These are phyloP conservation scores for Brachymystax lenok DNA, from an alignment of 2,797 vertebrate species.

Conservation along the genomic window DNA sequence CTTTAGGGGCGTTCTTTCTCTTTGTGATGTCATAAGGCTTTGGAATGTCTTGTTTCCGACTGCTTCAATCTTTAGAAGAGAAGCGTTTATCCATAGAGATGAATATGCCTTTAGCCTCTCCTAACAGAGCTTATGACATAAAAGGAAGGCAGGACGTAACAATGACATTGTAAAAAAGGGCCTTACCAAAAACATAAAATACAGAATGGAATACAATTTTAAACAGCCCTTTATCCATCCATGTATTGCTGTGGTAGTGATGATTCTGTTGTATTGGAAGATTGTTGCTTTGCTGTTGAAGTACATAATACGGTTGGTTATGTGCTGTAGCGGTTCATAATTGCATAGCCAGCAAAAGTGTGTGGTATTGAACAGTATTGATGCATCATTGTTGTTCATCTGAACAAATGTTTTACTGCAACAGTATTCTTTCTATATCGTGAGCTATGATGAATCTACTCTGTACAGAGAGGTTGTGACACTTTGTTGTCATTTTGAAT, in stretches of 20 bases:
- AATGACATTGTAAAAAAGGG: not conserved
- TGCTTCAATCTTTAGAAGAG: not conserved
- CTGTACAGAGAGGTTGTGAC: not conserved
- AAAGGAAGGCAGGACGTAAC: not conserved
- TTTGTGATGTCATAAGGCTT: constrained; percentile 4
- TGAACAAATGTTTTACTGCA: not conserved
- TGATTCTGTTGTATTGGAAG: too few relatives aligned
- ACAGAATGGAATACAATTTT: not conserved
- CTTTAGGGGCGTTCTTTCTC: not conserved
- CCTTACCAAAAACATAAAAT: not conserved
- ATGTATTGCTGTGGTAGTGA: too few relatives aligned
- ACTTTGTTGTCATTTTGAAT: not conserved
- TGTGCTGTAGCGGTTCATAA: too few relatives aligned
- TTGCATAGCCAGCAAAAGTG: not conserved
- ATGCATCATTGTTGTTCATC: not conserved
- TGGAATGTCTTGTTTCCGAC: not conserved
- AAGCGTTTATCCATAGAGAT: too few relatives aligned
- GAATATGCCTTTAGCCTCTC: not conserved
- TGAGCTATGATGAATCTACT: not conserved
- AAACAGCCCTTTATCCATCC: not conserved
- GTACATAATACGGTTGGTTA: too few relatives aligned
- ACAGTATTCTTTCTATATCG: not conserved
- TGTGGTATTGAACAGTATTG: not conserved
- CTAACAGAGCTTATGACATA: not conserved
- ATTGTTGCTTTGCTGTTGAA: too few relatives aligned